phyloP scores from a whole-genome alignment of 2,113 vertebrate genomes.

The Gallinago undulata region DNA sequence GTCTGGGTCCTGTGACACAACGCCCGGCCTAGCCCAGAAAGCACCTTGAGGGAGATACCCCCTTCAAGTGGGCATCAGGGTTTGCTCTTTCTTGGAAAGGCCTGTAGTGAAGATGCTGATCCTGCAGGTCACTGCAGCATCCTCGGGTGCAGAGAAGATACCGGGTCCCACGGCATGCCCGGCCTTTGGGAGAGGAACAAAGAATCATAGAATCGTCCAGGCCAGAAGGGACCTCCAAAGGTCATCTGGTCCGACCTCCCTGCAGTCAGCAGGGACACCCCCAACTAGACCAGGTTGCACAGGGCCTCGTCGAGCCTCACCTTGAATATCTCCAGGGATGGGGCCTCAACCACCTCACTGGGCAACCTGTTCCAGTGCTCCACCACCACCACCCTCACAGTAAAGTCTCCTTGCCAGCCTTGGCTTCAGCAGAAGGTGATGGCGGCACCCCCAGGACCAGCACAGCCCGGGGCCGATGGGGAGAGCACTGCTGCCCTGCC shows the following conservation, averaged over 20 bases:
- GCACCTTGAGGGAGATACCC: neutral
- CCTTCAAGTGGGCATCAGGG: neutral
- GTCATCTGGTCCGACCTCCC: no score
- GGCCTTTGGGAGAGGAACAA: neutral
- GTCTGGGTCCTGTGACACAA: neutral
- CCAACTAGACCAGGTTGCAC: no score
- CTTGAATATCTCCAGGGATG: no score
- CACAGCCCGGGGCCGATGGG: rapidly evolving
- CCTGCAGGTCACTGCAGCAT: neutral
- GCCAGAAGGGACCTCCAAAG: no score
- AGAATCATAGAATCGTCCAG: no score
- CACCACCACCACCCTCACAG: no score
- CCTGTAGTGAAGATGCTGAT: neutral
- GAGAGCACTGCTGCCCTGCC: neutral
- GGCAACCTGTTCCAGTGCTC: no score
- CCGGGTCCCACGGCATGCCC: neutral
- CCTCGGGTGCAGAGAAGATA: neutral
- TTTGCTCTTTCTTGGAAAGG: neutral
- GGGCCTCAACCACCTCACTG: no score
- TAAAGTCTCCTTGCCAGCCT: neutral
- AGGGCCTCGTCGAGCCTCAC: no score
- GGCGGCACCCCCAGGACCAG: neutral
- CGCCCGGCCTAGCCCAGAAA: neutral
- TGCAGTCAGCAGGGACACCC: no score
- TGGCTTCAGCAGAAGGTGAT: neutral